These are phyloP conservation scores for Idaea aversata DNA, from an alignment of 2,888 invertebrate species.

Conservation along the genomic window DNA sequence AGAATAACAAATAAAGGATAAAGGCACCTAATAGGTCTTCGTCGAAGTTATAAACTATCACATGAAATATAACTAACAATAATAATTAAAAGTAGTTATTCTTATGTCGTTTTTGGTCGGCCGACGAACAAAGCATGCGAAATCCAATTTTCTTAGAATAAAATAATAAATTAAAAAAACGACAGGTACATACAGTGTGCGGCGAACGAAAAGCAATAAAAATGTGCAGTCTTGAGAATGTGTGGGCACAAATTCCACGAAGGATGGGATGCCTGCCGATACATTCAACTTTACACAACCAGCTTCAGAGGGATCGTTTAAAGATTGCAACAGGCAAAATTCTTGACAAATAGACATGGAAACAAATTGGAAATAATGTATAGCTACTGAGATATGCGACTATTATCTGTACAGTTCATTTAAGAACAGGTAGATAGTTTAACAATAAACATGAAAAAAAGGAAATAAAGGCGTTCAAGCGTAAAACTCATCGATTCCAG, in stretches of 20 bases:
- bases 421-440: conserved; percentile 18
- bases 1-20: too few relatives aligned
- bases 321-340: conserved; percentile 33
- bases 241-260: conserved; percentile 74
- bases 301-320: conserved; percentile 50
- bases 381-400: not conserved
- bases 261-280: conserved; percentile 64
- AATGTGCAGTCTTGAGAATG: conserved; percentile 50
- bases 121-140: conserved; percentile 3
- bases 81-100: too few relatives aligned
- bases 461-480: conserved; percentile 43
- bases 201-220: conserved; percentile 35
- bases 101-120: not conserved
- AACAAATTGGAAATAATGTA: not conserved
- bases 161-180: conserved; percentile 39
- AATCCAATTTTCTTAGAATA: conserved; percentile 40
- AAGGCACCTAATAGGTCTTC: too few relatives aligned
- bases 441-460: conserved; percentile 27
- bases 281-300: conserved; percentile 58
- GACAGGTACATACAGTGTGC: conserved; percentile 38
- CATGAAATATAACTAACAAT: too few relatives aligned
- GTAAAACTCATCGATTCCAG: conserved; percentile 54
- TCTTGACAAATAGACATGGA: conserved; percentile 4
- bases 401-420: conserved; percentile 6
- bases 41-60: too few relatives aligned